These are phyloP conservation scores for Patella caerulea DNA, from an alignment of 2,888 invertebrate genomes.

Conservation along the genomic window DNA sequence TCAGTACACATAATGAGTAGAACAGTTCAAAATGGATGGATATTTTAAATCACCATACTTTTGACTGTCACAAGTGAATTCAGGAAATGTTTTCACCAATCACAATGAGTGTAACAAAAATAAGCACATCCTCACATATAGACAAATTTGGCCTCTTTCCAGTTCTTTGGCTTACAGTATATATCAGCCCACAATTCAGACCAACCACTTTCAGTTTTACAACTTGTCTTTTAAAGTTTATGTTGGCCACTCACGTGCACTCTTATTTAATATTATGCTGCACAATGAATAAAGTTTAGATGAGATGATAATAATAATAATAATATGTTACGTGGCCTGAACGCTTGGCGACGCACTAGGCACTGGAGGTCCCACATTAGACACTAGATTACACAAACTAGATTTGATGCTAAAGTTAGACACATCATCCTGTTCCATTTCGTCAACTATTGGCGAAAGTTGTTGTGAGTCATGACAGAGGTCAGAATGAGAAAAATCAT, in stretches of 20 bases:
- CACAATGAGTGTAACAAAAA: background rate
- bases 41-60: background rate
- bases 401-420: constrained; percentile 1
- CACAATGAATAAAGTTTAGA: background rate
- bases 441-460: constrained; percentile 11
- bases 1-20: too few species aligned
- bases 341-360: constrained; percentile 4
- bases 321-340: constrained; percentile 7
- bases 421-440: constrained; percentile 12
- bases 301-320: background rate
- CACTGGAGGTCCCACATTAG: constrained; percentile 13
- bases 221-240: background rate
- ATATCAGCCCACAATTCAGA: background rate
- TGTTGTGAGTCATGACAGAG: constrained; percentile 21
- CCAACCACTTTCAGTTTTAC: background rate
- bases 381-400: background rate
- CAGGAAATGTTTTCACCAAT: background rate
- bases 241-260: background rate
- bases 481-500: constrained; percentile 22
- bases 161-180: constrained; percentile 6
- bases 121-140: constrained; percentile 7
- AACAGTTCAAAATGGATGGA: constrained; percentile 3
- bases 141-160: constrained; percentile 8
- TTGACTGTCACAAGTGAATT: constrained; percentile 9
- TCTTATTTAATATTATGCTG: constrained; percentile 4